phyloP scores from a whole-genome alignment of 1,140 invertebrate genomes.

The Musca vetustissima region DNA sequence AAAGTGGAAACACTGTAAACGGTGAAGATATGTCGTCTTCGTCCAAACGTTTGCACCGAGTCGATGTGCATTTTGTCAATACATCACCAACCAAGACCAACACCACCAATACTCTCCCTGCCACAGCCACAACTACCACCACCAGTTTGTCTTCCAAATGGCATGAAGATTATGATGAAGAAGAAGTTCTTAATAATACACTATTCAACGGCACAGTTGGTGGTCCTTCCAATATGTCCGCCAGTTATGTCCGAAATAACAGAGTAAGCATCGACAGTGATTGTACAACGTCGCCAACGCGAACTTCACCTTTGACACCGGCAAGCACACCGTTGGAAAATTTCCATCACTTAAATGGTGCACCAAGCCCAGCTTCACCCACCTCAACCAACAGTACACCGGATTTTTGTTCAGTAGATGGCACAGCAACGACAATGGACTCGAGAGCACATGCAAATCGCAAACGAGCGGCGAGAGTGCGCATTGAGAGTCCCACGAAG shows the following conservation, averaged over 20 bases:
- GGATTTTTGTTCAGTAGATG: background rate
- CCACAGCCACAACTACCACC: background rate
- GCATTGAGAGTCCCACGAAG: slow-evolving; percentile 4
- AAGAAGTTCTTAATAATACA: too few relatives aligned
- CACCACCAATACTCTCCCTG: background rate
- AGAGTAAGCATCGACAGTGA: background rate
- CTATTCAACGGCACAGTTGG: background rate
- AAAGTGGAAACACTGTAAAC: too few relatives aligned
- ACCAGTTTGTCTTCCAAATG: slow-evolving; percentile 15
- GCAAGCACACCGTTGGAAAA: too few relatives aligned
- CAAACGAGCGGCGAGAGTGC: background rate
- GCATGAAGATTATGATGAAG: too few relatives aligned
- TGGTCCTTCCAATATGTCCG: background rate
- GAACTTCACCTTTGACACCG: too few relatives aligned
- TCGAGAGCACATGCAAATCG: background rate
- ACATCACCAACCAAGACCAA: background rate
- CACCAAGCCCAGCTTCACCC: background rate
- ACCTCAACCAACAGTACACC: background rate
- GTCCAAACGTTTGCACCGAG: background rate
- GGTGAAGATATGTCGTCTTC: too few relatives aligned
- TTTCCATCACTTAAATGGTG: too few relatives aligned
- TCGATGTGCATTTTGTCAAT: slow-evolving; percentile 11
- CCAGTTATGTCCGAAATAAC: background rate
- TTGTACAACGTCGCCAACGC: slow-evolving; percentile 26
- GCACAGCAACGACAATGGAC: too few relatives aligned